Evolutionary conservation across 2,797 vertebrate species (phyloP).

Genomic region (Malurus leucopterus): DNA sequence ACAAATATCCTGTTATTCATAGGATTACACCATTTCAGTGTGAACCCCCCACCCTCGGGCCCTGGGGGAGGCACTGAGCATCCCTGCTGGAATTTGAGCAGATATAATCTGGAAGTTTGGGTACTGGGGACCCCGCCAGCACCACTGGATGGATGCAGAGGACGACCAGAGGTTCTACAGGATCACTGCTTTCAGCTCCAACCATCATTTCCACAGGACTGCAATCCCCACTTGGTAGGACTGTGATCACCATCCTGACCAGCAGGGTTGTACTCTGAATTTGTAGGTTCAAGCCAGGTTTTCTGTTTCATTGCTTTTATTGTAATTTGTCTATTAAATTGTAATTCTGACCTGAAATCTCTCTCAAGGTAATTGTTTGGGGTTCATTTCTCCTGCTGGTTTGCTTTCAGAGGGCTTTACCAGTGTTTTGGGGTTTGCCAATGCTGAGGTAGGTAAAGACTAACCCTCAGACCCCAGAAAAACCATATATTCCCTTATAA

Average conservation of each 20-base stretch:
- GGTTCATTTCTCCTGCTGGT: not conserved
- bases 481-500: not conserved
- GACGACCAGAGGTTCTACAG: not conserved
- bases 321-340: not conserved
- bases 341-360: not conserved
- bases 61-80: not conserved
- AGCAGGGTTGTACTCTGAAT: not conserved
- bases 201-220: not conserved
- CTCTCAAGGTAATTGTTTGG: not conserved
- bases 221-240: not conserved
- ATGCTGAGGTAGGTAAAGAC: not conserved
- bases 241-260: not conserved
- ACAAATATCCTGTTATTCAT: not conserved
- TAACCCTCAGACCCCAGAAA: not conserved
- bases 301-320: not conserved
- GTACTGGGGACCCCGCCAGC: not conserved
- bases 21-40: not conserved
- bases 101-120: not conserved
- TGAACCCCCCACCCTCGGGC: fast-evolving
- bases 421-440: not conserved
- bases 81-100: not conserved
- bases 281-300: not conserved
- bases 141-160: not conserved
- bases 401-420: not conserved
- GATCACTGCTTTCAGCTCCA: not conserved